phyloP scores from a whole-genome alignment of 2,113 vertebrate species.

The Albula goreensis region DNA sequence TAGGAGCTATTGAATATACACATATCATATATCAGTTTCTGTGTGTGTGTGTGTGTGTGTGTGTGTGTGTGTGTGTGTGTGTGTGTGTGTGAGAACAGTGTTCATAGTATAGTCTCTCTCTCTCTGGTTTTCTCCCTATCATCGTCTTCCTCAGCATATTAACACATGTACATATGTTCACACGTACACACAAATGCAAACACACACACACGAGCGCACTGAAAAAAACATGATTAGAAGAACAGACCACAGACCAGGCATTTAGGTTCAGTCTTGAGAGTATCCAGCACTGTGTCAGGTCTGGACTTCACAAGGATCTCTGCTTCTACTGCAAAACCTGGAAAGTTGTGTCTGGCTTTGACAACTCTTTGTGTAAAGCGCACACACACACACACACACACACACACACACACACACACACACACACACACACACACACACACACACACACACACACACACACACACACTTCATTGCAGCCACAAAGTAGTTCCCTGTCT shows the following conservation, averaged over 20 bases:
- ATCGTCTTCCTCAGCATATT: neutral
- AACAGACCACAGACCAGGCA: neutral
- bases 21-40: too few relatives aligned
- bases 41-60: too few relatives aligned
- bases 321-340: neutral
- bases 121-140: too few relatives aligned
- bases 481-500: neutral
- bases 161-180: neutral
- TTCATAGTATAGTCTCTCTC: too few relatives aligned
- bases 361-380: too few relatives aligned
- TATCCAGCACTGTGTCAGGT: neutral
- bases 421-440: neutral
- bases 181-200: neutral
- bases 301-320: neutral
- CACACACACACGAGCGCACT: neutral
- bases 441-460: neutral
- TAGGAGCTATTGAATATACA: too few relatives aligned
- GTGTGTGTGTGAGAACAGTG: too few relatives aligned
- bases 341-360: neutral
- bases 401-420: neutral
- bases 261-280: neutral
- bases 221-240: neutral
- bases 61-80: too few relatives aligned
- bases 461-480: neutral
- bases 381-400: too few relatives aligned